Evolutionary conservation across 1,140 invertebrate species (phyloP).

Genomic region (Myzus persicae): DNA sequence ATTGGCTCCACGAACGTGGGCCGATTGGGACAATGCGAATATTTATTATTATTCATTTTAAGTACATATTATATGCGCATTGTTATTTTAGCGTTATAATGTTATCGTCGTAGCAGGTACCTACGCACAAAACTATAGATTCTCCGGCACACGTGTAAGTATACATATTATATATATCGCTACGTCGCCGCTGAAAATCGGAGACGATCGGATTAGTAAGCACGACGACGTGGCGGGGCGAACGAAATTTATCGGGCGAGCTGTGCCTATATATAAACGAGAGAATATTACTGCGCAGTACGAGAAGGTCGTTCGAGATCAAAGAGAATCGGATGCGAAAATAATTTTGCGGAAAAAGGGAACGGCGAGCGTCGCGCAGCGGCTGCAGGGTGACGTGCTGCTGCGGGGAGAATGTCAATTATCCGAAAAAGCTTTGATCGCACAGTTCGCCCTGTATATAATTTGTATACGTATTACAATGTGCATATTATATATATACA

Average conservation of each 20-base stretch:
- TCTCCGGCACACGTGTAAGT: not conserved
- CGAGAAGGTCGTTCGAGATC: not conserved
- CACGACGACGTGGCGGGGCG: not conserved
- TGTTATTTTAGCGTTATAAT: not conserved
- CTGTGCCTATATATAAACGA: not conserved
- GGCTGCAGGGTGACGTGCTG: not conserved
- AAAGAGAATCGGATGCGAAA: not conserved
- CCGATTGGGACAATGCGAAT: not conserved
- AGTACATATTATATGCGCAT: not conserved
- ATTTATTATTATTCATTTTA: not conserved
- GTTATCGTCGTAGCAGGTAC: no score
- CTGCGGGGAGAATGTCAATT: not conserved
- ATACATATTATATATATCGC: no score
- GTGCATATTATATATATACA: not conserved
- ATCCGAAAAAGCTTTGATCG: slow-evolving; percentile 5
- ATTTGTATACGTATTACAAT: not conserved
- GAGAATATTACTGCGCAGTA: no score
- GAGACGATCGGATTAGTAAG: not conserved
- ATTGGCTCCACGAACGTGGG: not conserved
- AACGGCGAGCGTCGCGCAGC: not conserved
- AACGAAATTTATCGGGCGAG: not conserved
- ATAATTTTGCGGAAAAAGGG: not conserved
- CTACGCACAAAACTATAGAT: no score
- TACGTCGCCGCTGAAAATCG: not conserved
- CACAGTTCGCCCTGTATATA: not conserved